Percentiles rank a stretch among this genome's conserved stretches.
Conservation (phyloP, 2,888 invertebrate genomes). For the Trachelus stipa region DNA sequence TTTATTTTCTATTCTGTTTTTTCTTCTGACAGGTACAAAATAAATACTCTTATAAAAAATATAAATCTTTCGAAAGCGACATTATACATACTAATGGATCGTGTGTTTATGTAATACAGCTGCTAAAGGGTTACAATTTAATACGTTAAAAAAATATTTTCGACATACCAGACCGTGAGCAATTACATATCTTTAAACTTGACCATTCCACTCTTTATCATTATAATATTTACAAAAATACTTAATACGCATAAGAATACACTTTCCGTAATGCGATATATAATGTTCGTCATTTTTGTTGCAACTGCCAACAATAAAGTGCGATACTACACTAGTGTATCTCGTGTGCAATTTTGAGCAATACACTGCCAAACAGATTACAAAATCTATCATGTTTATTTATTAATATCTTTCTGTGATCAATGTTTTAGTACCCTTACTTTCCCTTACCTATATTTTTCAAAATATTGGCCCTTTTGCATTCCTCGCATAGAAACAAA, state of each 20-base stretch:
- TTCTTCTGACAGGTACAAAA: slow-evolving; percentile 43
- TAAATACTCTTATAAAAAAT: slow-evolving; percentile 62
- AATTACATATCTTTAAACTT: neutral
- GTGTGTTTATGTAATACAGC: neutral
- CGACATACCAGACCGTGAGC: neutral
- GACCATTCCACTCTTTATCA: neutral
- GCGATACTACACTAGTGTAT: neutral
- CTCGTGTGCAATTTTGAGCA: neutral
- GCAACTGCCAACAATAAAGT: neutral
- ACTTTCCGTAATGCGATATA: neutral
- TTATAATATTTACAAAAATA: slow-evolving; percentile 15
- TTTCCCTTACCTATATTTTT: neutral
- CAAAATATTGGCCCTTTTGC: neutral
- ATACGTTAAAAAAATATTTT: slow-evolving; percentile 5
- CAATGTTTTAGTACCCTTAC: neutral
- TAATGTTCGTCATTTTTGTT: neutral
- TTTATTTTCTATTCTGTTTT: slow-evolving; percentile 11
- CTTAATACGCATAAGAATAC: slow-evolving; percentile 13
- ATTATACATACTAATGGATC: neutral
- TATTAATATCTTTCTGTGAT: neutral
- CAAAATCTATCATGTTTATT: neutral
- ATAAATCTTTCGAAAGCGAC: slow-evolving; percentile 42
- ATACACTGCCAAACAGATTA: neutral
- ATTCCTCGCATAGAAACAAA: neutral
- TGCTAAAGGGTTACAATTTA: neutral